These are phyloP conservation scores for Aplodontia rufa DNA, from an alignment of 2,113 vertebrate genomes.

Conservation along the genomic window DNA sequence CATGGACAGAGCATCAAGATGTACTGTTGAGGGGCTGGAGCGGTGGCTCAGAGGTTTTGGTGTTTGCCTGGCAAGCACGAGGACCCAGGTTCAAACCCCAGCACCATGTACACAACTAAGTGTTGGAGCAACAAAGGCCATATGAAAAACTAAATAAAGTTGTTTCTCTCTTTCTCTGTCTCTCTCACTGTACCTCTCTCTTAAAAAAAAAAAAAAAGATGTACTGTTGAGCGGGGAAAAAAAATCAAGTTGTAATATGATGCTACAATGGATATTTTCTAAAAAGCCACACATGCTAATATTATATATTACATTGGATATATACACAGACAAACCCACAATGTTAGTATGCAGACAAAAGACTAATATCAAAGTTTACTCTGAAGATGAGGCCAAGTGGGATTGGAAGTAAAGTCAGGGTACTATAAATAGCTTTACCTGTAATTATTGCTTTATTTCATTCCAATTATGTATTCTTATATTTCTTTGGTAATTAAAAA, in stretches of 20 bases:
- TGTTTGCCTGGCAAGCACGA: too few species aligned
- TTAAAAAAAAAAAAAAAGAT: too few species aligned
- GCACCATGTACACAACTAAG: too few species aligned
- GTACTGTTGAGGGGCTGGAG: neutral
- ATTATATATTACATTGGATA: neutral
- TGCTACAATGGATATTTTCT: neutral
- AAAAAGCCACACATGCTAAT: neutral
- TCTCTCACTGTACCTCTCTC: too few species aligned
- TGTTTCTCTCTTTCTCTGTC: too few species aligned
- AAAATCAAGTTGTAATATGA: neutral
- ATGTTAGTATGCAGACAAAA: neutral
- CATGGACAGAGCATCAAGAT: neutral
- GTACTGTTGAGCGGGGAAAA: neutral
- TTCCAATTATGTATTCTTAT: neutral
- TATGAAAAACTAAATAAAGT: too few species aligned
- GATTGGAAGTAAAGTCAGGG: neutral
- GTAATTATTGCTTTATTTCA: conserved; percentile 41
- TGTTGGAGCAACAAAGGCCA: too few species aligned
- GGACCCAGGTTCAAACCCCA: too few species aligned
- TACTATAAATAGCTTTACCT: neutral
- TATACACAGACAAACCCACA: neutral
- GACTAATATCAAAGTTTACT: neutral
- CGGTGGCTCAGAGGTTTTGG: too few species aligned
- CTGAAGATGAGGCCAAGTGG: neutral
- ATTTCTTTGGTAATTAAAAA: conserved; percentile 10